phyloP scores from a whole-genome alignment of 2,113 vertebrate genomes.

The Pituophis catenifer region DNA sequence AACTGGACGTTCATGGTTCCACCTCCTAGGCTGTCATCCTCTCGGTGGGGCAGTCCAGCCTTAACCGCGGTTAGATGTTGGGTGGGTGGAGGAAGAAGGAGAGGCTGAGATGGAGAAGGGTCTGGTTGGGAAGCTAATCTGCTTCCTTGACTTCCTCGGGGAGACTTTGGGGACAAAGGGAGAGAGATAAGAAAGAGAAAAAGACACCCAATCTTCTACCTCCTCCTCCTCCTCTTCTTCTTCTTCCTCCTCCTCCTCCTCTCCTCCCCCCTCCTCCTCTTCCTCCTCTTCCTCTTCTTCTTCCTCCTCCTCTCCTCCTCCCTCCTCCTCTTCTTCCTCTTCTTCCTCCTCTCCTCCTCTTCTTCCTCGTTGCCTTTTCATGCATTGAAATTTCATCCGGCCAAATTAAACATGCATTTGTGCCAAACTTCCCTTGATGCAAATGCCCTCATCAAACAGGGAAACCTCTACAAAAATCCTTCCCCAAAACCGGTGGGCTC shows the following conservation, averaged over 20 bases:
- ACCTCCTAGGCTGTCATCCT: conserved; percentile 22
- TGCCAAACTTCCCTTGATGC: background rate
- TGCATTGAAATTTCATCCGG: background rate
- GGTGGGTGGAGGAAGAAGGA: no score
- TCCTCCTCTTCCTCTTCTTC: background rate
- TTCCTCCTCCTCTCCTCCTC: background rate
- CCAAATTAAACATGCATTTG: background rate
- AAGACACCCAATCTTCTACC: background rate
- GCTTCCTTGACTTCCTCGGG: background rate
- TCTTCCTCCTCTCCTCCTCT: background rate
- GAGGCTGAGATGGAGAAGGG: background rate
- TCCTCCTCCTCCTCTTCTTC: no score
- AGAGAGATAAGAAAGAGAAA: background rate
- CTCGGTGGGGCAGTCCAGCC: background rate
- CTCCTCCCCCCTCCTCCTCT: background rate
- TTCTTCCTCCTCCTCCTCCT: no score
- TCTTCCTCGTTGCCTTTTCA: background rate
- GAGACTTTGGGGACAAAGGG: background rate
- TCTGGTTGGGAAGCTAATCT: background rate
- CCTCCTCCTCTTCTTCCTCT: background rate
- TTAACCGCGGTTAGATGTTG: background rate
- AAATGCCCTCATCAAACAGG: background rate
- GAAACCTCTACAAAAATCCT: background rate
- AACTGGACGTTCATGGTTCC: conserved; percentile 46
- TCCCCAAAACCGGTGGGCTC: background rate